Percentiles rank a stretch among this genome's conserved stretches.
Conservation (phyloP, 2,888 invertebrate genomes). For the Geophilus truncorum region DNA sequence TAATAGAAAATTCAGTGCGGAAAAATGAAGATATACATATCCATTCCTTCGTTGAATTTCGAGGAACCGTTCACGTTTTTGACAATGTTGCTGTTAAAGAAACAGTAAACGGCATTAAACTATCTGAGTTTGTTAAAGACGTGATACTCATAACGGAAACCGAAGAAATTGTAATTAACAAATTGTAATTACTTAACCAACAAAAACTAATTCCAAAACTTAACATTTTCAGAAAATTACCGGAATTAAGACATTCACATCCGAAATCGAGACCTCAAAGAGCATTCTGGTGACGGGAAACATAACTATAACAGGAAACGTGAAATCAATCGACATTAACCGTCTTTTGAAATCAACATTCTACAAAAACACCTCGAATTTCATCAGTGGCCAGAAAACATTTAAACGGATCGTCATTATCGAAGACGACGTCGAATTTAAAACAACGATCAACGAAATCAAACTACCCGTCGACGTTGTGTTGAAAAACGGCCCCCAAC, state of each 20-base stretch:
- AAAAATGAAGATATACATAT: neutral
- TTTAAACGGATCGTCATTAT: neutral
- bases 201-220: neutral
- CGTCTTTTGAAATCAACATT: neutral
- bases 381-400: neutral
- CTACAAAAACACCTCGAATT: neutral
- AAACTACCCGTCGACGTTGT: neutral
- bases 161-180: neutral
- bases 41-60: neutral
- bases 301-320: neutral
- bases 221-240: neutral
- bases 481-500: neutral
- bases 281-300: neutral
- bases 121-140: neutral
- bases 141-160: neutral
- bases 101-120: neutral
- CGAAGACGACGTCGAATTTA: neutral
- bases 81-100: neutral
- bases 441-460: neutral
- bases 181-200: neutral
- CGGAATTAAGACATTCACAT: neutral
- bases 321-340: neutral
- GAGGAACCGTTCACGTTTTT: neutral
- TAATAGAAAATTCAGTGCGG: neutral
- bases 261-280: neutral